Base-by-base conservation (phyloP, 2,113 vertebrate species). In the Halcyon malimbica region DNA sequence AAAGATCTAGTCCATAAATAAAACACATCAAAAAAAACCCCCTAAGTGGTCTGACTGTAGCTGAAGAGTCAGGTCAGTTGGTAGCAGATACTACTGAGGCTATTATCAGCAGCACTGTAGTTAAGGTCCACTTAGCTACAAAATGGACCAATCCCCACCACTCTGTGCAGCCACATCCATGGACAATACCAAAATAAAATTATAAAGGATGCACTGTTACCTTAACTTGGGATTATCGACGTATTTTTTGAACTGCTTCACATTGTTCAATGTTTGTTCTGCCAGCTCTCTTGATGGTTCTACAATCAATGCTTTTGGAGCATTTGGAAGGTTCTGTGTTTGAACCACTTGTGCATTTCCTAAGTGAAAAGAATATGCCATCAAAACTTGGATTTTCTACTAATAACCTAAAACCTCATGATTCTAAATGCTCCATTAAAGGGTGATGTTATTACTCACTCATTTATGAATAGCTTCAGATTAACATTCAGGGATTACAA, bases 241-340 rank as follows among this genome's bases (percentile, higher is more conserved):
- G 0, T 99, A 98, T 98, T 99, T 99, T 97, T 98, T 99, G 94
- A 99, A 99, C 77, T 99, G 99, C 86, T 98, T 99, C 76, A 99
- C 98, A 5, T 99, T 99, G 97, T 99, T 99, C 89, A 99, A 97
- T 18, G 99, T 99, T 92, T 99, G 99, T 73, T 99, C 99, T 13
- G 99, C 99, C 68, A 99, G 83, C 89, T 99, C 99, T 87, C 99
- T 99, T 5, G 99, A 99, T 0, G 99, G 99, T 60, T 99, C 99
- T 2, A 99, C 98, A 64, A 99, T 99, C 87, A 99, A 97, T 3
- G 99, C 99, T 97, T 99, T 99, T 2, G 99, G 99, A 62, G 99
- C 98, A 42, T 99, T 99, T 64, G 98, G 98, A 28, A 98, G 96
- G 37, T 98, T 97, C 84, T 99, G 99, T 16, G 98, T 97, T 79